A percentile compares a stretch with the other conserved stretches of the same genome.
Conservation (phyloP, 2,888 invertebrate species). For the Drosophila trichaetosa region DNA sequence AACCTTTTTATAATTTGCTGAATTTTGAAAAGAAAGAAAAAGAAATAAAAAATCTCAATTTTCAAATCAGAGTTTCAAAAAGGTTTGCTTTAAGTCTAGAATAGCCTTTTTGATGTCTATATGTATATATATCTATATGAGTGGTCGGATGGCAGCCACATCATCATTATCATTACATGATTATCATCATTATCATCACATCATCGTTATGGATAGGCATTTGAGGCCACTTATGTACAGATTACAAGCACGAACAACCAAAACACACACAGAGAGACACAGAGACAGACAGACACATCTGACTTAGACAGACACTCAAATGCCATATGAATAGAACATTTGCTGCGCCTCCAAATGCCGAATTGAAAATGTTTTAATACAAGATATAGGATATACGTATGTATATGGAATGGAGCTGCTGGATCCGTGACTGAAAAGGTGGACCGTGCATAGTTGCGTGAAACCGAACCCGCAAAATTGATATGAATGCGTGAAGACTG, state of each 20-base stretch:
- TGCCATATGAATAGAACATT: slow-evolving; percentile 25
- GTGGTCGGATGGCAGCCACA: slow-evolving; percentile 49
- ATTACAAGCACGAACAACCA: slow-evolving; percentile 55
- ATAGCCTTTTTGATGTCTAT: background rate
- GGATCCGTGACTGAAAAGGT: slow-evolving; percentile 5
- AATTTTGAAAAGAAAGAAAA: background rate
- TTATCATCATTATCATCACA: slow-evolving; percentile 26
- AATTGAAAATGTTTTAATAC: slow-evolving; percentile 17
- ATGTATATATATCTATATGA: background rate
- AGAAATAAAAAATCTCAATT: background rate
- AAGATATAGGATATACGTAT: slow-evolving; percentile 1
- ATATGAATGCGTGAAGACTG: slow-evolving; percentile 79
- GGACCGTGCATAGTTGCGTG: slow-evolving; percentile 57
- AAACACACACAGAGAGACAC: slow-evolving; percentile 13
- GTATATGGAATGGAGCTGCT: slow-evolving; percentile 8
- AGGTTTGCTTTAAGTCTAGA: background rate
- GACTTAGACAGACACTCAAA: slow-evolving; percentile 29
- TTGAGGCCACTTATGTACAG: slow-evolving; percentile 72
- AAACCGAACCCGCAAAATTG: slow-evolving; percentile 80
- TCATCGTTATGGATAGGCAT: slow-evolving; percentile 56
- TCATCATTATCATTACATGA: slow-evolving; percentile 21
- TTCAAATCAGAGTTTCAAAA: background rate
- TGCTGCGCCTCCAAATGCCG: slow-evolving; percentile 29
- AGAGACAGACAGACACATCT: slow-evolving; percentile 13
- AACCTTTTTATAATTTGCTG: background rate